Evolutionary conservation across 2,113 vertebrate species (phyloP), one percentile per base, ranked within the genome.

Genomic region (Pantherophis guttatus): DNA sequence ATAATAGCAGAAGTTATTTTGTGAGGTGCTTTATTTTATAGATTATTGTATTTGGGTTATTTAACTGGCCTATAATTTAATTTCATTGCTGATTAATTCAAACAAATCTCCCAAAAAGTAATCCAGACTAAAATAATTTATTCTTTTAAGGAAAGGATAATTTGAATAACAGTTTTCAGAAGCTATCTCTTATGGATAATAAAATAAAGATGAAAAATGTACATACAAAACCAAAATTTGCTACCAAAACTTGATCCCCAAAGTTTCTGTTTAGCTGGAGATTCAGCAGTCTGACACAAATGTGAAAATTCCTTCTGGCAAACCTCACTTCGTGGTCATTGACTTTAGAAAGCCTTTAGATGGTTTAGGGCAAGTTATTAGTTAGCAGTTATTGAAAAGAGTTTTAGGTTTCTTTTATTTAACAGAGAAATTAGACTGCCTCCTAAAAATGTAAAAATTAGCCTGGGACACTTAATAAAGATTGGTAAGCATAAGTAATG

Each of bases 351-450:
- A 89, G 53, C 55, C 26, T 93, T 90, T 59, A 62, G 92, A 86
- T 86, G 88, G 70, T 93, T 86, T 21, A 90, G 54, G 29, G 88
- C 44, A 93, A 93, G 88, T 93, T 93, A 90, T 93, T 93, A 90
- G 59, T 90, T 90, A 93, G 88, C 75, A 62, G 19, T 90, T 88
- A n/a, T 86, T 93, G 39, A 90, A 86, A 90, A 12, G 53, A 86
- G 70, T 90, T 90, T 93, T 86, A 86, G n/a, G 57, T 39, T 90
- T 90, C 75, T 90, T 93, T 48, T 90, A 48, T 57, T 86, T 23
- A 90, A 89, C 52, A 90, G 70, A 93, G 39, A 48, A 39, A n/a
- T 48, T 90, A 65, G 75, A 87, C 1, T 87, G 8, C 23, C 53
- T 87, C 2, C 26, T 13, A 62, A 48, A 93, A 93, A 86, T 90